Evolutionary conservation across 2,888 invertebrate genomes (phyloP), one percentile per base, ranked within the genome.

Genomic region (Teleiodes luculella): DNA sequence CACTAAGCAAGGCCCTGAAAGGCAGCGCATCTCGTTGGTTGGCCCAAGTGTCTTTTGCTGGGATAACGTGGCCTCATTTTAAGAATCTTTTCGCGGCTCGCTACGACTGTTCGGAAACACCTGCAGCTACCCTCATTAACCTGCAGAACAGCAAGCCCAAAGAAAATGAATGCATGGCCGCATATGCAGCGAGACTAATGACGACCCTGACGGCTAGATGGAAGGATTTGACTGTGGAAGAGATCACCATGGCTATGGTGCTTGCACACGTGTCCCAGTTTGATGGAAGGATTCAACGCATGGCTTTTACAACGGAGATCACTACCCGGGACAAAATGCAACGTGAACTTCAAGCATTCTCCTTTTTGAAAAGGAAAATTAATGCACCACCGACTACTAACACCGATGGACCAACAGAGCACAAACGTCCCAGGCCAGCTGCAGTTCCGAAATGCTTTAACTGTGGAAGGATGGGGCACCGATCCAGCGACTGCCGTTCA

Each of bases 11-110:
- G 8, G 55, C 58, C 2, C 31, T 57, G 37, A 58, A 57, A 37
- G 61, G 58, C 8, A 4, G 5, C 2, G 58, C 58, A 1, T 52
- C 61, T 1, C 24, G 50, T 1, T 58, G 60, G 58, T 36, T 60
- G 5, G 54, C 60, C 5, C 53, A 51, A n/a, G 31, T 57, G 2
- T 31, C 55, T n/a, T 54, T 20, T 37, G 37, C 47, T 31, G 51
- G 50, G 33, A 61, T 61, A 49, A 58, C 52, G 6, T 62, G 59
- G 58, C 10, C 10, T 6, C 48, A 59, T 30, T 59, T 59, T 54
- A 59, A 53, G 24, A 53, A 53, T 16, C 10, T 53, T 31, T 61
- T 61, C 31, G 18, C 48, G 1, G 6, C 52, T 11, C 6, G 41
- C 2, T 52, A 18, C 20, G 52, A 41, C 18, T 33, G 18, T 10